phyloP scores from a whole-genome alignment of 2,888 invertebrate genomes.

The Brenthis ino region DNA sequence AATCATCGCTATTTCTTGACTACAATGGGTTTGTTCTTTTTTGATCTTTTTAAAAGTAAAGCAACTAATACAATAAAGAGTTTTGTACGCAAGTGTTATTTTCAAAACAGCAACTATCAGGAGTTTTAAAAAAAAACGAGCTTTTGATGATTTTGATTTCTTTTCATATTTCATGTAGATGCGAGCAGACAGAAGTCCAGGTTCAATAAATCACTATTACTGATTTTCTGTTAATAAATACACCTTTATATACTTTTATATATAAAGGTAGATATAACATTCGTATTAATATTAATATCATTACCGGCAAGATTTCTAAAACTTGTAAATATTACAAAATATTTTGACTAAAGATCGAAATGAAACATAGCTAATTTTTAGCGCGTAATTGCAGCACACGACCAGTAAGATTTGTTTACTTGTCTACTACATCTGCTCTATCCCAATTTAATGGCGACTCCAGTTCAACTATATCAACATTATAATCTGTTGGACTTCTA shows the following conservation, averaged over 20 bases:
- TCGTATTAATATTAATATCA: too few relatives aligned
- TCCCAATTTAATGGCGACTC: constrained; percentile 34
- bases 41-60: constrained; percentile 5
- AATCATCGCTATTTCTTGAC: constrained; percentile 44
- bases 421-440: constrained; percentile 42
- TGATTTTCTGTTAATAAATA: neutral
- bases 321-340: too few relatives aligned
- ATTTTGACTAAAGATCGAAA: constrained; percentile 5
- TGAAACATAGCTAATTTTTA: constrained; percentile 42
- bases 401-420: constrained; percentile 46
- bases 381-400: constrained; percentile 41
- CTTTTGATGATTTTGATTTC: too few relatives aligned
- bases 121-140: too few relatives aligned
- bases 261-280: too few relatives aligned
- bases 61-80: too few relatives aligned
- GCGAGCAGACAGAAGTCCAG: too few relatives aligned
- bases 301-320: too few relatives aligned
- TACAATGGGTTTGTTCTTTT: constrained; percentile 26
- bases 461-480: constrained; percentile 28
- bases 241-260: neutral
- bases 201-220: too few relatives aligned
- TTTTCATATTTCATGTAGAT: too few relatives aligned
- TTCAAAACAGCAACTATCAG: too few relatives aligned
- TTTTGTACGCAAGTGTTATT: too few relatives aligned
- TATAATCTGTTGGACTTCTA: constrained; percentile 25